Percentiles rank a stretch among this genome's conserved stretches.
These are phyloP conservation scores for Odocoileus hemionus DNA, from an alignment of 2,113 vertebrate genomes.

Conservation along the genomic window DNA sequence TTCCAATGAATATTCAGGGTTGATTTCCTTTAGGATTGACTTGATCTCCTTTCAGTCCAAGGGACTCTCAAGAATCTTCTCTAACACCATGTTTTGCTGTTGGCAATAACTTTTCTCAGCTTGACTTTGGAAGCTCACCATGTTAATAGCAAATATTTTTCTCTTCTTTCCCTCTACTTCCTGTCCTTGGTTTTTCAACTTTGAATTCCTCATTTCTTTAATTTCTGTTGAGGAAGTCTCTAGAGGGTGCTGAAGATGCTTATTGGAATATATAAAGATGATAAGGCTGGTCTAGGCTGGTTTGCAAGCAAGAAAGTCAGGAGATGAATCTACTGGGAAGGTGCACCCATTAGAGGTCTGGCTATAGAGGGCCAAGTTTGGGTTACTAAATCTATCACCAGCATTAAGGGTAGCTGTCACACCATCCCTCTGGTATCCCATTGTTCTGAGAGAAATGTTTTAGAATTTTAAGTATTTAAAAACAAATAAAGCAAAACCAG, in stretches of 20 bases:
- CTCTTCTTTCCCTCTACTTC: background rate
- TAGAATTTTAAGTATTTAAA: background rate
- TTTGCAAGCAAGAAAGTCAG: slow-evolving; percentile 2
- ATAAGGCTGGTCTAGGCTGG: background rate
- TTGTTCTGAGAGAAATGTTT: background rate
- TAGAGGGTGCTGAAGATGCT: background rate
- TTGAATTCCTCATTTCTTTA: slow-evolving; percentile 18
- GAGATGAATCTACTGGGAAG: background rate
- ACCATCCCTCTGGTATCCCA: background rate
- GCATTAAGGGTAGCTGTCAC: background rate
- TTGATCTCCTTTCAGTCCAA: background rate
- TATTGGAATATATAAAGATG: background rate
- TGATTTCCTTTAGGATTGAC: background rate
- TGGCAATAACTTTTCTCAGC: background rate
- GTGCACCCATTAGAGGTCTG: background rate
- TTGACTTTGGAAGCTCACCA: background rate
- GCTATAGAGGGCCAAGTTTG: background rate
- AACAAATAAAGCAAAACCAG: background rate
- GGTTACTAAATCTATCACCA: background rate
- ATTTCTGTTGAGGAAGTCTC: background rate
- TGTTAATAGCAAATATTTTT: slow-evolving; percentile 48
- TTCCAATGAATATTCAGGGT: background rate
- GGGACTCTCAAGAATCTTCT: background rate
- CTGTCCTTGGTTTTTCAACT: slow-evolving; percentile 31
- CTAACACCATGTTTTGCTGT: background rate